Base-by-base conservation (phyloP, 2,113 vertebrate genomes). In the Falcunculus frontatus region DNA sequence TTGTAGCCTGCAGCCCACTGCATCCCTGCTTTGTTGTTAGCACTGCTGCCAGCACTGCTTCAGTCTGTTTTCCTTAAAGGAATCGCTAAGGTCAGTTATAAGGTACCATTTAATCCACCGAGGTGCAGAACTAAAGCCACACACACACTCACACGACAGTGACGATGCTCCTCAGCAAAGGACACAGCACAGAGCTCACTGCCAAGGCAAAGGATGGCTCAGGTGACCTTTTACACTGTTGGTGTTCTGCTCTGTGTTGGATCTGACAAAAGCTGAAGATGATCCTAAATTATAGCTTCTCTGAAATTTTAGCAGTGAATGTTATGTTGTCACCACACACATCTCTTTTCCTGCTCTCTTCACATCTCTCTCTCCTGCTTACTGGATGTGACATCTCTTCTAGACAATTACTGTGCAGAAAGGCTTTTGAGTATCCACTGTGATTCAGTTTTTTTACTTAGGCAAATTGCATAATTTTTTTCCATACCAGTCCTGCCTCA, bases 131-230 rank as follows among this genome's bases (percentile, higher is more conserved):
- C 19, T 60, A 74, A 63, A 75, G 42, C 16, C 52, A 73, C 21
- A 62, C 22, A 2, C 9, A n/a, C 10, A 4, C 20, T 50, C 44
- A 46, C 15, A 30, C 0, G 2, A 39, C 26, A 63, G 33, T 14
- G 27, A 42, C 0, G 0, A 64, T 6, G 27, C 6, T 80, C 30
- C 39, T 78, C 10, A 33, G 57, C 0, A 5, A 84, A 47, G 16
- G 37, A 23, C 25, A 30, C 0, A 8, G 33, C 23, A 57, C 29
- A 68, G 37, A 84, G 30, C 49, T 68, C 44, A 44, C 27, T 76
- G 49, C 16, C 41, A n/a, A 79, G 26, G n/a, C 18, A 73, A 35
- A 13, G 2, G 52, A 52, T 7, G 11, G 26, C 16, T 70, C 33
- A 55, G 42, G 68, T 56, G 42, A 49, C 22, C 44, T 79, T n/a